phyloP scores from a whole-genome alignment of 2,797 vertebrate species.

The Chanos chanos region DNA sequence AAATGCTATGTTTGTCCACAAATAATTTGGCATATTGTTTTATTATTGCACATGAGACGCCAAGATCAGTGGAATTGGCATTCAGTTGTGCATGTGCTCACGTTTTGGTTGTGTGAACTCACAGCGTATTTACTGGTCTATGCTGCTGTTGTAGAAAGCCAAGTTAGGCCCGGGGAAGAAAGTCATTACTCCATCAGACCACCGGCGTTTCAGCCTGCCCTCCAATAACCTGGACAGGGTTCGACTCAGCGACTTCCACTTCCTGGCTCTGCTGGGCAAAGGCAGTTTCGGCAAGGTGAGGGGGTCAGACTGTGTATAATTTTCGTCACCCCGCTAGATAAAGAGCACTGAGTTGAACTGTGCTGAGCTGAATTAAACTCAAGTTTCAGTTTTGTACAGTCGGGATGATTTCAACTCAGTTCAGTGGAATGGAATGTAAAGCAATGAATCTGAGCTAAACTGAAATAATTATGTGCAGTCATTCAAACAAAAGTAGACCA shows the following conservation, averaged over 20 bases:
- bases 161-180: constrained; percentile 93
- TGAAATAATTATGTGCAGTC: no score
- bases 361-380: no score
- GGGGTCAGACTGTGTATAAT: no score
- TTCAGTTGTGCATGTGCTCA: background rate
- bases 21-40: background rate
- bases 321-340: no score
- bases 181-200: constrained; percentile 85
- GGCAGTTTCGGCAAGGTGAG: constrained; percentile 97
- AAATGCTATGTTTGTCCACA: background rate
- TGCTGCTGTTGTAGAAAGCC: constrained; percentile 81
- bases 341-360: no score
- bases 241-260: constrained; percentile 91
- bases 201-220: constrained; percentile 79
- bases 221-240: constrained; percentile 89
- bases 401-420: no score
- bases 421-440: no score
- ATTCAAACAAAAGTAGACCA: no score
- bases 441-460: no score
- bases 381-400: no score
- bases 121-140: background rate
- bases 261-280: constrained; percentile 94
- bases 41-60: background rate
- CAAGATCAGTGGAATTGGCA: background rate
- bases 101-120: background rate